Base-by-base conservation (phyloP, 2,797 vertebrate species). In the Rhinichthys osculus region DNA sequence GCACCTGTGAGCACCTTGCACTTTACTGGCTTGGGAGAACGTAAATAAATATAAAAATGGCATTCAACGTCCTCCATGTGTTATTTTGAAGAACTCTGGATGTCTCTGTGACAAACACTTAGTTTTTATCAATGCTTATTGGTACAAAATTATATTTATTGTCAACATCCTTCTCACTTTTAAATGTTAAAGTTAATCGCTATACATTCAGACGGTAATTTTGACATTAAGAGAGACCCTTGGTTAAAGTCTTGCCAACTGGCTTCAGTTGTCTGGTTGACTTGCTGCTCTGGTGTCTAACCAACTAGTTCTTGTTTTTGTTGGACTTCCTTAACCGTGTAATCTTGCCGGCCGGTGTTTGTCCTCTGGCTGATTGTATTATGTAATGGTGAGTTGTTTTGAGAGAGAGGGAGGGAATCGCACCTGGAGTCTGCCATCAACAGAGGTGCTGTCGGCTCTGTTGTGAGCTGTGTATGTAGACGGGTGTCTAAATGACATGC, bases 381-480 rank as follows among this genome's bases (percentile, higher is more conserved):
- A 69, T 69, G 78, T 23, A 76, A 76, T 76, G 13, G 11, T 62
- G 52, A 16, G 54, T 69, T 81, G 57, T n/a, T 89, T 38, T n/a
- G 72, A 11, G 57, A 67, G 81, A 71, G 59, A 38, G 19, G 52
- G 72, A 70, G 64, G 40, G 17, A 35, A 19, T n/a, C 40, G 62
- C 84, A 86, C 78, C 89, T 86, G 83, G 33, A 76, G n/a, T 82
- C 72, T 81, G 4, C 23, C 72, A 87, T 44, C 50, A 81, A 69
- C 76, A 82, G 66, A 81, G 40, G 9, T n/a, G 66, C 76, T 69
- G 30, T 44, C 64, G 40, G 82, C 83, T 64, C 50, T 38, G 35
- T 30, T 44, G 14, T 30, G 66, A 79, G 38, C 52, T 16, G 80
- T 80, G 82, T 84, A 30, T 81, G 47, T 78, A 27, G 47, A 44